phyloP scores from a whole-genome alignment of 2,113 vertebrate species.

The Tiliqua scincoides region DNA sequence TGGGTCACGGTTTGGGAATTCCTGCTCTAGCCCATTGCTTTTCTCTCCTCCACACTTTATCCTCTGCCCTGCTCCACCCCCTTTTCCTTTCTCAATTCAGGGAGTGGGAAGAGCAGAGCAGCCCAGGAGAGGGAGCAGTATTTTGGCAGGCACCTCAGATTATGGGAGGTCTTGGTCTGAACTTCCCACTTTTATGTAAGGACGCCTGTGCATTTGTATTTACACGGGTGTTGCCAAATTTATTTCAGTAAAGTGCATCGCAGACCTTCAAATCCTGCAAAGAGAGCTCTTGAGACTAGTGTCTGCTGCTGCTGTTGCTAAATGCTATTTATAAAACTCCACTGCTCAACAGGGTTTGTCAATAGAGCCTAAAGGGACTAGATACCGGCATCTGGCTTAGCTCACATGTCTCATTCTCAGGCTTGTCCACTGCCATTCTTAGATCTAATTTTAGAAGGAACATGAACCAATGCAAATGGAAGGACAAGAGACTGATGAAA shows the following conservation, averaged over 20 bases:
- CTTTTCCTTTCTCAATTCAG: too few species aligned
- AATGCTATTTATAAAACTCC: not conserved
- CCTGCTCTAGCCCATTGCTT: too few species aligned
- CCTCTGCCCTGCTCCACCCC: too few species aligned
- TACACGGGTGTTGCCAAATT: not conserved
- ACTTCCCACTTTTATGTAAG: not conserved
- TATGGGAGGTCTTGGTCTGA: too few species aligned
- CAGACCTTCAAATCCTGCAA: not conserved
- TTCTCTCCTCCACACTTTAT: too few species aligned
- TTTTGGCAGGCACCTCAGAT: too few species aligned
- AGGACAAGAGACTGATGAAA: not conserved
- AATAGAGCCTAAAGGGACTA: not conserved
- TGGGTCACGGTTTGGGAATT: too few species aligned
- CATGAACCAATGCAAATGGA: not conserved
- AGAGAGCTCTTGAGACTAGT: accelerated
- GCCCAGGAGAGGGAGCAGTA: too few species aligned
- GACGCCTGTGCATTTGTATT: too few species aligned
- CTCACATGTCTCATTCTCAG: accelerated
- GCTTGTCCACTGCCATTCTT: not conserved
- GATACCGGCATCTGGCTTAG: not conserved
- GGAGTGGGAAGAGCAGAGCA: too few species aligned
- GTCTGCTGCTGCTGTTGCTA: not conserved
- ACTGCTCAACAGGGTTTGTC: accelerated
- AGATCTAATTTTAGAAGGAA: not conserved
- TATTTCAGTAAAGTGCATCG: accelerated